Percentiles rank a stretch among this genome's conserved stretches.
Evolutionary conservation across 2,888 invertebrate species (phyloP).

Genomic region (Drosophila limbata): DNA sequence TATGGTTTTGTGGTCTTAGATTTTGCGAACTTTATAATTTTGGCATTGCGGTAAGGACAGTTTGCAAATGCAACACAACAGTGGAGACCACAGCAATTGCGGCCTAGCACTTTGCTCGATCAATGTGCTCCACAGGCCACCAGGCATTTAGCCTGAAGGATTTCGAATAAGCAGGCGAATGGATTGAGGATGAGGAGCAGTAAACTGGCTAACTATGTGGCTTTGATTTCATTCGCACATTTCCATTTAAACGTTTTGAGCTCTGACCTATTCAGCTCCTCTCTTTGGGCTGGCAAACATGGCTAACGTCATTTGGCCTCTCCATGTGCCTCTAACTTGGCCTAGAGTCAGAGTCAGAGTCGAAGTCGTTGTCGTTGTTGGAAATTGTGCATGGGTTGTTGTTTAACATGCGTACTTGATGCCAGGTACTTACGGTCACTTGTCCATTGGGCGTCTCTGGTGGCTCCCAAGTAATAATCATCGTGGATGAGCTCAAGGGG

Average conservation of each 20-base stretch:
- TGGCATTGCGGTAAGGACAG: slow-evolving; percentile 42
- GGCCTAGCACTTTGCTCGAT: slow-evolving; percentile 57
- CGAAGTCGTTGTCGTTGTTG: slow-evolving; percentile 13
- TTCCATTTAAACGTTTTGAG: slow-evolving; percentile 59
- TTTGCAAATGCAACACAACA: slow-evolving; percentile 41
- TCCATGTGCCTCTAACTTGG: slow-evolving; percentile 43
- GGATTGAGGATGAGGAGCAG: background rate
- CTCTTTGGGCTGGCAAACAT: slow-evolving; percentile 41
- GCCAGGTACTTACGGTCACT: slow-evolving; percentile 92
- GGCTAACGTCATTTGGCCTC: slow-evolving; percentile 56
- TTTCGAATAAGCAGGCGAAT: slow-evolving; percentile 3
- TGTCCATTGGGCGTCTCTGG: slow-evolving; percentile 99
- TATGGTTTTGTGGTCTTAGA: slow-evolving; percentile 60
- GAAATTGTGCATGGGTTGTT: slow-evolving; percentile 26
- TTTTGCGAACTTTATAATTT: slow-evolving; percentile 68
- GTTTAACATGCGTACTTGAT: slow-evolving; percentile 64
- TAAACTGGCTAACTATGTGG: slow-evolving; percentile 44
- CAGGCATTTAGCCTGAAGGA: slow-evolving; percentile 1
- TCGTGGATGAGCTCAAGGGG: slow-evolving; percentile 96
- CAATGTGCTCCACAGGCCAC: slow-evolving; percentile 29
- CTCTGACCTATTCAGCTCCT: background rate
- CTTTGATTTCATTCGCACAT: slow-evolving; percentile 70
- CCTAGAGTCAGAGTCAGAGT: slow-evolving; percentile 3
- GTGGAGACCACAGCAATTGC: slow-evolving; percentile 65
- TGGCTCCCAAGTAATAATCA: slow-evolving; percentile 99